Base-by-base conservation (phyloP, 2,113 vertebrate genomes). In the Cairina moschata region DNA sequence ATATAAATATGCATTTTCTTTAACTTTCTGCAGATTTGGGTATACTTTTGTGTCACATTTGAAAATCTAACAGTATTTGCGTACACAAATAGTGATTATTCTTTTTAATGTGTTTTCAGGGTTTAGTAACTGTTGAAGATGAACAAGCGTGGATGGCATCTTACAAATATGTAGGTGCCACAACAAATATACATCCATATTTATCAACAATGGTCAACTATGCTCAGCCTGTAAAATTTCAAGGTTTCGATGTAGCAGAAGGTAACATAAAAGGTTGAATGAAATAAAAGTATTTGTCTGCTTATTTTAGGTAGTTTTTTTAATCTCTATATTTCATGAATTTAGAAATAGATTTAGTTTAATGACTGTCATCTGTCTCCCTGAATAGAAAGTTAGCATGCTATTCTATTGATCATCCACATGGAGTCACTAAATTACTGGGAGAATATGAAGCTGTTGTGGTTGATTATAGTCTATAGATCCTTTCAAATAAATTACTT, bases 161-260 rank as follows among this genome's bases (percentile, higher is more conserved):
- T 87, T 99, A 99, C 97, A 99, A 99, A 79, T 99, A 99, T 55
- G 99, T 99, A 78, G 99, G 99, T 94, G 99, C 99, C 95, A 99
- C 99, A 89, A 99, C 99, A 17, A 99, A 99, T 95, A 99, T 99
- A 97, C 99, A 99, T 96, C 99, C 99, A 0, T 99, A 98, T 96
- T 98, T 99, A 90, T 99, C 99, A 63, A 99, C 99, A 48, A 99
- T 99, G 99, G 99, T 99, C 98, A 99, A 99, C 98, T 99, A 99
- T 82, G 99, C 99, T 76, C 99, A 99, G 84, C 99, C 99, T 1
- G 99, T 99, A 94, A 99, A 99, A 97, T 99, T 99, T 97, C 99
- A 99, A 98, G 98, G 99, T 97, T 99, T 99, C 96, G 98, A 99
- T 90, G 94, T 98, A 86, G 99, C 99, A 94, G 99, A 99, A 98